phyloP scores from a whole-genome alignment of 2,888 invertebrate species.

The Horisme vitalbata region DNA sequence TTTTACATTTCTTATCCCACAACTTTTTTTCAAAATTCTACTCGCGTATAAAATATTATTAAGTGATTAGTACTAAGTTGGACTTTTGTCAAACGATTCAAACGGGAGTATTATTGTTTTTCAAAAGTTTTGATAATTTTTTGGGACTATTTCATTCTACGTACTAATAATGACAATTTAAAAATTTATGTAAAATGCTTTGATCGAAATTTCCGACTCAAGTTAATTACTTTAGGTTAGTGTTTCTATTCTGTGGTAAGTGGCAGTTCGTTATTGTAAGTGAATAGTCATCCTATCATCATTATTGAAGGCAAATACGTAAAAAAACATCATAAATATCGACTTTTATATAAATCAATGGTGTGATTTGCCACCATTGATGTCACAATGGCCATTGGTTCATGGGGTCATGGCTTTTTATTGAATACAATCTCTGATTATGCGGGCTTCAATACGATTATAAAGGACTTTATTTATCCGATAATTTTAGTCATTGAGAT shows the following conservation, averaged over 20 bases:
- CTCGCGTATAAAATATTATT: too few species aligned
- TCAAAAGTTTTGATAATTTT: too few species aligned
- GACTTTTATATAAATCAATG: slow-evolving; percentile 38
- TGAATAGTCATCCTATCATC: slow-evolving; percentile 13
- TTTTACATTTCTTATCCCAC: too few species aligned
- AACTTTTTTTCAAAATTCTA: too few species aligned
- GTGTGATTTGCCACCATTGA: slow-evolving; percentile 60
- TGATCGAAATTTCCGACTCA: slow-evolving; percentile 2
- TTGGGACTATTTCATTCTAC: too few species aligned
- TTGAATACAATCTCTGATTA: slow-evolving; percentile 60
- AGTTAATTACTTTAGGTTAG: slow-evolving; percentile 26
- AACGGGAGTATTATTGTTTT: too few species aligned
- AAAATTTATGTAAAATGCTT: not conserved
- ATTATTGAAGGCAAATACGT: slow-evolving; percentile 25
- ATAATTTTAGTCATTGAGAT: too few species aligned
- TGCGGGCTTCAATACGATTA: slow-evolving; percentile 55
- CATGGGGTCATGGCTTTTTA: slow-evolving; percentile 67
- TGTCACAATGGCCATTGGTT: slow-evolving; percentile 56
- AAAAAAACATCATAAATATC: slow-evolving; percentile 23
- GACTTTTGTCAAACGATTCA: too few species aligned
- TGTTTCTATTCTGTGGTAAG: too few species aligned
- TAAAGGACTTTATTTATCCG: slow-evolving; percentile 23
- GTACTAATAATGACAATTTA: too few species aligned
- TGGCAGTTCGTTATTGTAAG: slow-evolving; percentile 18
- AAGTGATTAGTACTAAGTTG: too few species aligned